Evolutionary conservation across 2,888 invertebrate species (phyloP).

Genomic region (Neocrepidodera transversa): DNA sequence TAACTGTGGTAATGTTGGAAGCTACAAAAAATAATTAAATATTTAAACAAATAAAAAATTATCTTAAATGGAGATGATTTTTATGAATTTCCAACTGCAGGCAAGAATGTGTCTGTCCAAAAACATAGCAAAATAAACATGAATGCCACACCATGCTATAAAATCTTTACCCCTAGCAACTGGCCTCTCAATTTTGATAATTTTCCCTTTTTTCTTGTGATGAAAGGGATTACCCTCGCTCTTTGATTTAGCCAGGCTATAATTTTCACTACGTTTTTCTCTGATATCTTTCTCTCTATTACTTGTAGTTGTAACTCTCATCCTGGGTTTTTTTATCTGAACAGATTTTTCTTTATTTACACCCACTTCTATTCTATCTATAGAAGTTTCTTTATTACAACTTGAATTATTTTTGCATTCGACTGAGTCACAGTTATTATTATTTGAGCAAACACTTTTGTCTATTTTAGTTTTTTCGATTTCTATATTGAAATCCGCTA

Average conservation of each 20-base stretch:
- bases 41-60: too few relatives aligned
- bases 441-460: conserved; percentile 43
- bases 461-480: conserved; percentile 53
- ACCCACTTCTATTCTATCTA: conserved; percentile 17
- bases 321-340: conserved; percentile 12
- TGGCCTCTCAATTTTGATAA: conserved; percentile 55
- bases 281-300: conserved; percentile 23
- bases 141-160: conserved; percentile 35
- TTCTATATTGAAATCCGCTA: conserved; percentile 56
- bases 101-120: not conserved
- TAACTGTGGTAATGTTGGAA: too few relatives aligned
- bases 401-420: conserved; percentile 31
- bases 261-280: conserved; percentile 41
- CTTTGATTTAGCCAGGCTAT: conserved; percentile 56
- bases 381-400: conserved; percentile 29
- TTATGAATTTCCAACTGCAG: too few relatives aligned
- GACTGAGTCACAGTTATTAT: conserved; percentile 32
- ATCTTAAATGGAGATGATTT: too few relatives aligned
- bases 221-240: conserved; percentile 59
- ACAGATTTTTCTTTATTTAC: conserved; percentile 13
- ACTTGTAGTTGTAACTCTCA: conserved; percentile 14
- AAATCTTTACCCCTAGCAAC: conserved; percentile 51
- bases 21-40: too few relatives aligned
- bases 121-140: conserved; percentile 32
- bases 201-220: conserved; percentile 56